These are phyloP conservation scores for Agrilus planipennis DNA, from an alignment of 1,140 invertebrate species.

Conservation along the genomic window DNA sequence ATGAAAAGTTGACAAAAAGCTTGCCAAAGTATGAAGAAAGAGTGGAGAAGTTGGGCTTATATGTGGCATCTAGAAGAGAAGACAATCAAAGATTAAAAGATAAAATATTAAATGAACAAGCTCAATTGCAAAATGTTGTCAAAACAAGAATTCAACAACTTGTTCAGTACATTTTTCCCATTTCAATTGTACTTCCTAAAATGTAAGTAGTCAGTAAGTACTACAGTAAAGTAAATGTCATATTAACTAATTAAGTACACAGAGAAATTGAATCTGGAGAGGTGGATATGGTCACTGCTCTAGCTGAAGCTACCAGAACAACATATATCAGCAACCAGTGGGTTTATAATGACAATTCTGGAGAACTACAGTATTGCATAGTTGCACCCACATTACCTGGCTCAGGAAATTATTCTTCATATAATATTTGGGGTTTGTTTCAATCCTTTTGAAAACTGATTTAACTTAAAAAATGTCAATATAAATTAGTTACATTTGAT, in stretches of 20 bases:
- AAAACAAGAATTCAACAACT: constrained; percentile 53
- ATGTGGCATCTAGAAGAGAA: constrained; percentile 39
- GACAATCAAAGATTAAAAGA: constrained; percentile 41
- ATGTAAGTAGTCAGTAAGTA: too few species aligned
- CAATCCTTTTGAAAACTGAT: constrained; percentile 1
- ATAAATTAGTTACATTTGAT: not conserved
- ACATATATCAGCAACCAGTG: constrained; percentile 62
- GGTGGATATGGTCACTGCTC: constrained; percentile 53
- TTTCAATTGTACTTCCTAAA: constrained; percentile 44
- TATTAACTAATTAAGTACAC: constrained; percentile 7
- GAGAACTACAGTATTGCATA: constrained; percentile 58
- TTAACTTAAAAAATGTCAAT: not conserved
- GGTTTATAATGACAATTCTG: constrained; percentile 53
- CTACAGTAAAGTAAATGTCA: constrained; percentile 7
- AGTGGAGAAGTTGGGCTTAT: constrained; percentile 46
- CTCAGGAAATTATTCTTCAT: constrained; percentile 66
- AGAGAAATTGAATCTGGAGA: constrained; percentile 42
- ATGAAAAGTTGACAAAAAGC: constrained; percentile 41
- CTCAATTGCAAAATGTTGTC: constrained; percentile 48
- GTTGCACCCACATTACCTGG: constrained; percentile 62
- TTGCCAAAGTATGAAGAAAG: constrained; percentile 50
- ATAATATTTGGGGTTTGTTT: constrained; percentile 55
- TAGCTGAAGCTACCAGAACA: constrained; percentile 64
- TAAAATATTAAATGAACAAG: constrained; percentile 40
- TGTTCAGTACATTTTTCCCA: constrained; percentile 65